Evolutionary conservation across 2,113 vertebrate genomes (phyloP), one percentile per base, ranked within the genome.

Genomic region (Rhinolophus ferrumequinum): DNA sequence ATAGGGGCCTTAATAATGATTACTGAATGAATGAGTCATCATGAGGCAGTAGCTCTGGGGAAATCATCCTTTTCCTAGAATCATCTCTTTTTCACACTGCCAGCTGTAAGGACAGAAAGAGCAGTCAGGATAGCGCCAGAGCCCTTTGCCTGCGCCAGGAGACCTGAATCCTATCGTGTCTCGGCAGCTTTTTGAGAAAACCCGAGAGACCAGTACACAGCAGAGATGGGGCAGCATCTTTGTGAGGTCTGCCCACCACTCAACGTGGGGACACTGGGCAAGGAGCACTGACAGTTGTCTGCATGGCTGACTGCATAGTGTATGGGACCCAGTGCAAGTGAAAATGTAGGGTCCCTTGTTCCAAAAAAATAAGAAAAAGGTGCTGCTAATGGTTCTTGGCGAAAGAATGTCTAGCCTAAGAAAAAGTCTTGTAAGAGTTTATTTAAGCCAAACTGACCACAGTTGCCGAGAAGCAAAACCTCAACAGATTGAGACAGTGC

Each of bases 1-100:
- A 33, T 0, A 73, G 87, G 54, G 54, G 44, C 56, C 62, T 73
- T 88, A 41, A n/a, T 67, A 22, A 44, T 11, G 8, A 79, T 91
- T 56, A 81, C 8, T 44, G 85, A 69, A 15, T 33, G 50, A 83
- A 54, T 93, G 92, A 96, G 92, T 96, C 56, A 96, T 91, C 66
- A 3, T 80, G 96, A 96, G 62, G 81, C 12, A 41, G 54, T 14
- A 26, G 28, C 64, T 58, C 8, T 66, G 21, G 56, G 11, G 38
- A 75, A 93, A 54, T 93, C 64, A 62, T 67, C 75, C 35, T 73
- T 73, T 92, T 88, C 58, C 76, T 2, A 1, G 81, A 93, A 75
- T 52, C 60, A 9, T 41, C 47, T 41, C 50, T 97, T 60, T 9
- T 90, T 85, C 73, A 83, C 2, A n/a, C 26, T 38, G 26, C 62